Evolutionary conservation across 1,140 invertebrate species (phyloP).

Genomic region (Helicorthomorpha holstii): DNA sequence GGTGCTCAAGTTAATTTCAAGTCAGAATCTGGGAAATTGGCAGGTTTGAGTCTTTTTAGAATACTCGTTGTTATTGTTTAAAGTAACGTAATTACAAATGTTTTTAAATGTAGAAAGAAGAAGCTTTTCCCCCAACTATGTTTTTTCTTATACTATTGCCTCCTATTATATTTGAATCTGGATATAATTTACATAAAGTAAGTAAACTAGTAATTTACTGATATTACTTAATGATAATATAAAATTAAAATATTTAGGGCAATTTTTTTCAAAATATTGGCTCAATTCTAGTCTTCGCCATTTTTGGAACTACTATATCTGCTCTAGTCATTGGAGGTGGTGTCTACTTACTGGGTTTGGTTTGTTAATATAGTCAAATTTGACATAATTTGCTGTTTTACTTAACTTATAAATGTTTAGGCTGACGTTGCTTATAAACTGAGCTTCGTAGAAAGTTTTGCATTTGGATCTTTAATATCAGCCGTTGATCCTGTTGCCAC

Average conservation of each 20-base stretch:
- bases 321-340: slow-evolving; percentile 86
- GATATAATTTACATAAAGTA: slow-evolving; percentile 93
- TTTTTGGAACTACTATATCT: slow-evolving; percentile 89
- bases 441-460: slow-evolving; percentile 91
- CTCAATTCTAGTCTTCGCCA: slow-evolving; percentile 74
- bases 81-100: not conserved
- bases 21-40: slow-evolving; percentile 77
- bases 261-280: slow-evolving; percentile 99
- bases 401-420: slow-evolving; percentile 20
- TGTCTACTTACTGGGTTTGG: slow-evolving; percentile 77
- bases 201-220: too few relatives aligned
- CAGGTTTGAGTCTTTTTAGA: slow-evolving; percentile 27
- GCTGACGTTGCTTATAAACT: slow-evolving; percentile 63
- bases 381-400: not conserved
- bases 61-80: not conserved
- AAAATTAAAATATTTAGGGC: too few relatives aligned
- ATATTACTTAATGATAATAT: too few relatives aligned
- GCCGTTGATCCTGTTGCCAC: slow-evolving; percentile 97
- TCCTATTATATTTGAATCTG: slow-evolving; percentile 97
- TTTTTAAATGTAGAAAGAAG: slow-evolving; percentile 49
- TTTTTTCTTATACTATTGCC: slow-evolving; percentile 94
- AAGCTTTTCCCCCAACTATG: slow-evolving; percentile 89
- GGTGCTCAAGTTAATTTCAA: slow-evolving; percentile 71
- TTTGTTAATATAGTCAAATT: slow-evolving; percentile 17
- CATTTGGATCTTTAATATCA: slow-evolving; percentile 95